Base-by-base conservation (phyloP, 2,113 vertebrate species). In the Gulo gulo region DNA sequence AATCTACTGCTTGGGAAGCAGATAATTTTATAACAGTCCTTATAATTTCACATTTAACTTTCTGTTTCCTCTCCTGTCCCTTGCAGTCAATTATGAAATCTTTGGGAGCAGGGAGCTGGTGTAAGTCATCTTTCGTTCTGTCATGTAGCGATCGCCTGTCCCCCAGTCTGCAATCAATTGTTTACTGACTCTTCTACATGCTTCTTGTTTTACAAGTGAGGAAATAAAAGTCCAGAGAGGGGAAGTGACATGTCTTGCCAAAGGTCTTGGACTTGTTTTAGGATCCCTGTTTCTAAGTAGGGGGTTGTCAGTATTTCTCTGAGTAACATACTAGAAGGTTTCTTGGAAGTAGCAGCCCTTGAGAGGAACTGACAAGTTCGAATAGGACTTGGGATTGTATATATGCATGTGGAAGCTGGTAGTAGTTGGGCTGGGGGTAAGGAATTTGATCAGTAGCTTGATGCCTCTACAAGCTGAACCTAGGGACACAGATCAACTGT, bases 181-280 rank as follows among this genome's bases (percentile, higher is more conserved):
- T 42, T 92, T 69, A 90, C 45, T 36, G 39, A 82, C 59, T 79
- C 31, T 82, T 88, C 45, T 34, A 69, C 4, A 55, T 45, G 8
- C 67, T 92, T 95, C 29, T 92, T 24, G 10, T 83, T 92, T 76
- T 74, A 74, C 20, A 88, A 73, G 80, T 57, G 57, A 78, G 63
- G 82, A 97, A 94, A 78, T 88, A 42, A 83, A 95, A 84, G n/a
- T 80, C 13, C 55, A 87, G 39, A 90, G 34, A 84, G 20, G 69
- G 61, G 50, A 95, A 84, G 47, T 95, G 31, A 50, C 36, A 91
- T 73, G 52, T 83, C 36, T 67, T 92, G 73, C 26, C 8, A 86
- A 87, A 96, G 42, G 12, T 23, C 31, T 57, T 83, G n/a, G 24
- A 85, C 23, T 83, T 79, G 45, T 73, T 80, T 92, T 69, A 31